phyloP scores from a whole-genome alignment of 1,140 invertebrate genomes.

The Drosophila varians region DNA sequence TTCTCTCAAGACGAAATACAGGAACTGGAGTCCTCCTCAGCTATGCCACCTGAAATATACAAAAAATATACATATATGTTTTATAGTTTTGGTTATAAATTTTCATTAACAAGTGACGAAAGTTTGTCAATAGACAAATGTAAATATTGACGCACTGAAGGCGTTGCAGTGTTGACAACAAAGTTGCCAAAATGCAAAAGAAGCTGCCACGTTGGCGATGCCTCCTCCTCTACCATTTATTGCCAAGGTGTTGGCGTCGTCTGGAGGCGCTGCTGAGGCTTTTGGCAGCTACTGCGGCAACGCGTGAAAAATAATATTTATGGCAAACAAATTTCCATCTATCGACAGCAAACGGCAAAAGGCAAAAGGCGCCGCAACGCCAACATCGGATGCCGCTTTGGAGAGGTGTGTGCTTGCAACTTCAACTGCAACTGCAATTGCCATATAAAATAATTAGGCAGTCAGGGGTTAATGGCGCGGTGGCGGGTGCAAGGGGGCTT shows the following conservation, averaged over 20 bases:
- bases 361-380: conserved; percentile 61
- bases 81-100: not conserved
- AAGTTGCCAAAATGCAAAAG: conserved; percentile 57
- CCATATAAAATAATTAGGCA: conserved; percentile 76
- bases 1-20: not conserved
- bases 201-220: conserved; percentile 21
- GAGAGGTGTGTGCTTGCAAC: conserved; percentile 10
- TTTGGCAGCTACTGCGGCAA: conserved; percentile 65
- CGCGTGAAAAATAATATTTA: conserved; percentile 78
- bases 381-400: conserved; percentile 48
- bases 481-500: not conserved
- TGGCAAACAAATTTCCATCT: conserved; percentile 79
- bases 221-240: not conserved
- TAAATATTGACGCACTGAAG: conserved; percentile 51
- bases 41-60: too few relatives aligned
- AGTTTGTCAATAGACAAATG: conserved; percentile 36
- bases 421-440: conserved; percentile 29
- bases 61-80: not conserved
- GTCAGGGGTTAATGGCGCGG: conserved; percentile 44
- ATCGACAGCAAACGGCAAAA: conserved; percentile 71
- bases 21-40: not conserved
- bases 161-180: conserved; percentile 60
- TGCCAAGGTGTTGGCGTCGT: conserved; percentile 55
- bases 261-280: conserved; percentile 26
- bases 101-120: not conserved